A percentile compares a stretch with the other conserved stretches of the same genome.
phyloP scores from a whole-genome alignment of 1,140 invertebrate species.

The Leucophenga varia region DNA sequence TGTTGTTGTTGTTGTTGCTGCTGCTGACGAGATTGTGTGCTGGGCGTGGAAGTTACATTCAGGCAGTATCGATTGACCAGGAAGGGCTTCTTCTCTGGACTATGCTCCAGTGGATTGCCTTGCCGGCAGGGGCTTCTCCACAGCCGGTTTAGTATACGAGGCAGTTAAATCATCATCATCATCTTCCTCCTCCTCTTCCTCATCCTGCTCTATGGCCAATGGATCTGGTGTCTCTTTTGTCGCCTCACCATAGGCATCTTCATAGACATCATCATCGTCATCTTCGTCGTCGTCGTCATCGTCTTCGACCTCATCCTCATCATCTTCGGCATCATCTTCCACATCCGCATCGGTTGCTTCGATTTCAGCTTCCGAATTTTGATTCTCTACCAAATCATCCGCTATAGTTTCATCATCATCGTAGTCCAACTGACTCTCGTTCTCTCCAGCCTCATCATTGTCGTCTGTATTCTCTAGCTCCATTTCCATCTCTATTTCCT shows the following conservation, averaged over 20 bases:
- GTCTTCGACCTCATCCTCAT: conserved; percentile 6
- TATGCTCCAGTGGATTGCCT: too few species aligned
- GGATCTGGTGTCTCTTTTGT: too few species aligned
- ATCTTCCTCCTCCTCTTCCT: not conserved
- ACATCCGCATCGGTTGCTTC: too few species aligned
- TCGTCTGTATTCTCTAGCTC: not conserved
- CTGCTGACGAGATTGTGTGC: too few species aligned
- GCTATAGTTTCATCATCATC: conserved; percentile 12
- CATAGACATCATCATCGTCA: conserved; percentile 2
- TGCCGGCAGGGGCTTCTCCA: too few species aligned
- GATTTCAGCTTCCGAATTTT: conserved; percentile 4
- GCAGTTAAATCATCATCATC: too few species aligned
- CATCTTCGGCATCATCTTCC: conserved; percentile 5
- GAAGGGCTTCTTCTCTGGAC: too few species aligned
- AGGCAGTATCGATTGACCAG: conserved; percentile 26
- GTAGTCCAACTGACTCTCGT: not conserved
- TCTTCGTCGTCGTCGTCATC: conserved; percentile 8
- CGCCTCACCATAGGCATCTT: not conserved
- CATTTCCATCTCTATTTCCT: conserved; percentile 8
- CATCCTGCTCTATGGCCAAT: too few species aligned
- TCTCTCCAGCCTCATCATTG: too few species aligned
- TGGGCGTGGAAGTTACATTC: conserved; percentile 43
- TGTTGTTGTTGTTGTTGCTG: conserved; percentile 8
- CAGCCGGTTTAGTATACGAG: too few species aligned
- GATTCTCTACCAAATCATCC: conserved; percentile 23